Conservation (phyloP, 2,888 invertebrate genomes). For the Calliphora vomitoria region DNA sequence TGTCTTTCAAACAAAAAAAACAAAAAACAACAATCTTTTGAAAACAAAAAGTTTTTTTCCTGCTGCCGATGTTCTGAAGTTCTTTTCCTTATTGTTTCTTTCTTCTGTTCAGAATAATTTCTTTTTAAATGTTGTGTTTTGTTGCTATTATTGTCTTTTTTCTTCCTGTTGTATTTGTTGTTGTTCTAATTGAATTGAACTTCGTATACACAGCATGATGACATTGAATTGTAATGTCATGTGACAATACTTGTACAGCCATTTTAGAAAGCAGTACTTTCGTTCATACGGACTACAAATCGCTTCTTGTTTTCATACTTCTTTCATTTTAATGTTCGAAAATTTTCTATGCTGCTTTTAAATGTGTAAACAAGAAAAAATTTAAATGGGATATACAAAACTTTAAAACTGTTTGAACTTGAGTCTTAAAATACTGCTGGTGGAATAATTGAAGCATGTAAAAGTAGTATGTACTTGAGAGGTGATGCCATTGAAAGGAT, state of each 20-base stretch:
- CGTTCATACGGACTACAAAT: neutral
- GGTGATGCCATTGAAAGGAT: conserved; percentile 18
- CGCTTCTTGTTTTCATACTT: neutral
- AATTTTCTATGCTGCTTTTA: neutral
- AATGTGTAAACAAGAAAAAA: neutral
- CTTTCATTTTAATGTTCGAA: neutral
- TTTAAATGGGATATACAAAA: neutral
- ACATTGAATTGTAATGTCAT: conserved; percentile 68
- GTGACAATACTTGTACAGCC: conserved; percentile 60
- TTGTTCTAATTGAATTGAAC: conserved; percentile 62
- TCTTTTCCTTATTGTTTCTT: conserved; percentile 24
- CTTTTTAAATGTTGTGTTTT: conserved; percentile 63
- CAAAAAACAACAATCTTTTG: conserved; percentile 13
- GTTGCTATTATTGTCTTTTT: conserved; percentile 27
- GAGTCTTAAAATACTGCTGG: conserved; percentile 33
- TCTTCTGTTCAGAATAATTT: conserved; percentile 55
- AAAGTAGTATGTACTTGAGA: conserved; percentile 30
- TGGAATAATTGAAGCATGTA: conserved; percentile 51
- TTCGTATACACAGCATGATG: conserved; percentile 48
- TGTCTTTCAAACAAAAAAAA: conserved; percentile 44
- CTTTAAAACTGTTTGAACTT: conserved; percentile 36
- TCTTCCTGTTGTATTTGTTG: neutral
- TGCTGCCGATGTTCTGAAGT: conserved; percentile 31
- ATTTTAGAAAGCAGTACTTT: neutral
- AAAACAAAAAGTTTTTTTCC: conserved; percentile 41